Evolutionary conservation across 2,888 invertebrate species (phyloP).

Genomic region (Drosophila gaucha): DNA sequence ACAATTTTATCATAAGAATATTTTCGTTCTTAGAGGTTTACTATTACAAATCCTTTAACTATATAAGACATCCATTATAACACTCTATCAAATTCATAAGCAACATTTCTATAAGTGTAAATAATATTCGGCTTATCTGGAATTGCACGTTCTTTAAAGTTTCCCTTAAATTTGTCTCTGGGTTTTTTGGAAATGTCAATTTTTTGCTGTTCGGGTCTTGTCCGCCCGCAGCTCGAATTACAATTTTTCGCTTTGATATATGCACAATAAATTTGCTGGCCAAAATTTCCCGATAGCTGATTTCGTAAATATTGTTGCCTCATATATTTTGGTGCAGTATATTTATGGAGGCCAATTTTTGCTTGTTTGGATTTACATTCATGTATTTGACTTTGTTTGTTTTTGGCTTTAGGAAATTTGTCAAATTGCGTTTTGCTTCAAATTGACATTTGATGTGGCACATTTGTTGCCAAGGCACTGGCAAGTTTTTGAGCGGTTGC

Average conservation of each 20-base stretch:
- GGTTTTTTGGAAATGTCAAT: slow-evolving; percentile 12
- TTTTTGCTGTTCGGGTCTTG: not conserved
- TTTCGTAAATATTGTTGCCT: slow-evolving; percentile 31
- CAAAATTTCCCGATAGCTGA: slow-evolving; percentile 22
- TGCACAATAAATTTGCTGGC: slow-evolving; percentile 38
- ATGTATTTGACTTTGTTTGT: slow-evolving; percentile 17
- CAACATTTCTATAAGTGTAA: not conserved
- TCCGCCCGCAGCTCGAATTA: slow-evolving; percentile 38
- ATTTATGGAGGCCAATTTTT: slow-evolving; percentile 12
- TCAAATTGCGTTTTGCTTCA: slow-evolving; percentile 43
- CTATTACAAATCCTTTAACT: no score
- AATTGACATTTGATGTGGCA: slow-evolving; percentile 65
- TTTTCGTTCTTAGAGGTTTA: no score
- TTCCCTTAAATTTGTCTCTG: not conserved
- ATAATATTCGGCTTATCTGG: not conserved
- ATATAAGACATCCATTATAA: no score
- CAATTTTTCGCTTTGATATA: slow-evolving; percentile 36
- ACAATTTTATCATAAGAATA: no score
- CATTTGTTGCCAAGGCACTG: slow-evolving; percentile 44
- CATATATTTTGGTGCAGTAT: slow-evolving; percentile 30
- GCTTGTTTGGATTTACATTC: slow-evolving; percentile 6
- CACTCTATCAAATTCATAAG: not conserved
- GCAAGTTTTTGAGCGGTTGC: slow-evolving; percentile 28
- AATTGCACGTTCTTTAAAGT: not conserved
- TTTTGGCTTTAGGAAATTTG: slow-evolving; percentile 37